Conservation (phyloP, 1,140 invertebrate species). For the Scaptomyza graminum region DNA sequence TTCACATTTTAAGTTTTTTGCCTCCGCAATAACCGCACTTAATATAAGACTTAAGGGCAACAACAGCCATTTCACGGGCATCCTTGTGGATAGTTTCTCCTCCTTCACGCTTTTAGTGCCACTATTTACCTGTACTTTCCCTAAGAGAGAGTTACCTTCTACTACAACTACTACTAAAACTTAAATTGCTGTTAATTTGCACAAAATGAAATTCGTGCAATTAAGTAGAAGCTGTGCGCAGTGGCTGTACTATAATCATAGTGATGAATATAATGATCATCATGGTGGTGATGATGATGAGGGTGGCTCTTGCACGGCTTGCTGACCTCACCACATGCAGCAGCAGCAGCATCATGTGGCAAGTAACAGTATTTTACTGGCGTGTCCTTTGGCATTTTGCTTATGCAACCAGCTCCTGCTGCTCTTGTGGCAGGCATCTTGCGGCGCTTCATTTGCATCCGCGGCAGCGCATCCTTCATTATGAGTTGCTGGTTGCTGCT, state of each 20-base stretch:
- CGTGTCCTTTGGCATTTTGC: constrained; percentile 67
- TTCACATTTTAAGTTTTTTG: neutral
- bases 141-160: constrained; percentile 46
- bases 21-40: constrained; percentile 22
- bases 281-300: constrained; percentile 32
- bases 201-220: constrained; percentile 83
- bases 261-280: constrained; percentile 24
- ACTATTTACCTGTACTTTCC: constrained; percentile 47
- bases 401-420: constrained; percentile 26
- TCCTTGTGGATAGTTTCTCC: constrained; percentile 7
- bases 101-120: constrained; percentile 3
- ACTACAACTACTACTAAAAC: too few species aligned
- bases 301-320: constrained; percentile 1
- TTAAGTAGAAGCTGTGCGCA: constrained; percentile 58
- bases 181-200: constrained; percentile 81
- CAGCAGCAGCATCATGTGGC: neutral
- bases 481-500: constrained; percentile 45
- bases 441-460: constrained; percentile 75
- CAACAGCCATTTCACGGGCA: constrained; percentile 23
- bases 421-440: constrained; percentile 40
- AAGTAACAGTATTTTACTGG: constrained; percentile 48
- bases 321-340: constrained; percentile 25
- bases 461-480: constrained; percentile 66
- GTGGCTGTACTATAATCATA: constrained; percentile 36
- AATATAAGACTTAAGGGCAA: too few species aligned